phyloP scores from a whole-genome alignment of 1,140 invertebrate species.

The Acromyrmex heyeri region DNA sequence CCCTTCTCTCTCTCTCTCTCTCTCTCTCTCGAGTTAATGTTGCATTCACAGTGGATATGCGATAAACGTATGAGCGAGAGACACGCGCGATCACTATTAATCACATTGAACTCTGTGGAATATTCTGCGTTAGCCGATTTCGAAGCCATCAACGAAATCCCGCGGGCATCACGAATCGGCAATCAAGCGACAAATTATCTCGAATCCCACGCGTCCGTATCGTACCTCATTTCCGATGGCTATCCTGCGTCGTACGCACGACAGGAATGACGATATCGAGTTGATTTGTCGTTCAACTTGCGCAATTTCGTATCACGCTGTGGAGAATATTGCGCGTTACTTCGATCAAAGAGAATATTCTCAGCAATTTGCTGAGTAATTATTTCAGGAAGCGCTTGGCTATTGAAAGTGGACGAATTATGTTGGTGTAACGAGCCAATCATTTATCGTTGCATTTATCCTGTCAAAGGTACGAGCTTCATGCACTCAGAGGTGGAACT shows the following conservation, averaged over 20 bases:
- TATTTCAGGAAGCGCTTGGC: slow-evolving; percentile 31
- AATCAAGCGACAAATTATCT: slow-evolving; percentile 80
- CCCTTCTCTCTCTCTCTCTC: not conserved
- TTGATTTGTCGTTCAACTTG: slow-evolving; percentile 10
- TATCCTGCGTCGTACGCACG: slow-evolving; percentile 39
- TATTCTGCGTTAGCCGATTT: slow-evolving; percentile 53
- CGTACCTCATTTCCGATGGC: slow-evolving; percentile 64
- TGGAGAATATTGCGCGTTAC: not conserved
- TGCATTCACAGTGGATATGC: not conserved
- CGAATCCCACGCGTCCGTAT: slow-evolving; percentile 47
- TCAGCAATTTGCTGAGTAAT: slow-evolving; percentile 13
- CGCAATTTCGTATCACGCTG: not conserved
- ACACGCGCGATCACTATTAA: slow-evolving; percentile 71
- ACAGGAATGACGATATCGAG: slow-evolving; percentile 55
- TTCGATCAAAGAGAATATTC: slow-evolving; percentile 18
- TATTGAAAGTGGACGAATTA: slow-evolving; percentile 39
- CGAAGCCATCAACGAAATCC: slow-evolving; percentile 67
- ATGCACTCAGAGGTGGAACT: slow-evolving; percentile 55
- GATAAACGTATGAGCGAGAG: slow-evolving; percentile 18
- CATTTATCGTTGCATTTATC: slow-evolving; percentile 66
- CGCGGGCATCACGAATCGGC: slow-evolving; percentile 73
- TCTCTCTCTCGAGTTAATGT: not conserved
- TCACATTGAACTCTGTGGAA: slow-evolving; percentile 62
- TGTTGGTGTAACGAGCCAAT: slow-evolving; percentile 60
- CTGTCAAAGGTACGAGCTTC: slow-evolving; percentile 57